Conservation (phyloP, 2,113 vertebrate species). For the Pangasianodon hypophthalmus region DNA sequence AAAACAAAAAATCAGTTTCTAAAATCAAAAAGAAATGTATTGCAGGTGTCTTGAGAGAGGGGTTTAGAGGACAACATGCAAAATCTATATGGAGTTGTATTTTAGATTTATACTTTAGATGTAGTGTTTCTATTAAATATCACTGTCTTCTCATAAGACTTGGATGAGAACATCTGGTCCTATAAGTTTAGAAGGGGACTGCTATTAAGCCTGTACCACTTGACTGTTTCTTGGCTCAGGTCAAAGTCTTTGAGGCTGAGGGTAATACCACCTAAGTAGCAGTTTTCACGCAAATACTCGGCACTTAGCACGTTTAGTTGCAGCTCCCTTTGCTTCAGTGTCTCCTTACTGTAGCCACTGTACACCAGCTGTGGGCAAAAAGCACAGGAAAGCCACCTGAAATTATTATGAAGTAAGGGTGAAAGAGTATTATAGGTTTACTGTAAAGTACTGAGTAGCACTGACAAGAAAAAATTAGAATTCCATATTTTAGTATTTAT, state of each 20-base stretch:
- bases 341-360: slow-evolving; percentile 91
- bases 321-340: slow-evolving; percentile 86
- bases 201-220: slow-evolving; percentile 91
- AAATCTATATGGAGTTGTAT: background rate
- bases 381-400: slow-evolving; percentile 5
- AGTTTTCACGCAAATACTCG: slow-evolving; percentile 95
- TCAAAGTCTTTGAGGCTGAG: slow-evolving; percentile 95
- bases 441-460: background rate
- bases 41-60: slow-evolving; percentile 55
- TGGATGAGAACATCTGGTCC: slow-evolving; percentile 26
- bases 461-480: background rate
- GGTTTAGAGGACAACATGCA: slow-evolving; percentile 32
- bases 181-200: slow-evolving; percentile 77
- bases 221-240: slow-evolving; percentile 92
- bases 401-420: background rate
- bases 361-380: slow-evolving; percentile 86
- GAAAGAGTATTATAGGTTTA: background rate
- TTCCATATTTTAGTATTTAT: background rate
- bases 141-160: slow-evolving; percentile 13
- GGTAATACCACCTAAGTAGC: slow-evolving; percentile 90
- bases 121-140: slow-evolving; percentile 2
- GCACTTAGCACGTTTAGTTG: slow-evolving; percentile 95
- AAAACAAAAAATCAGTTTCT: slow-evolving; percentile 65
- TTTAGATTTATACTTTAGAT: background rate
- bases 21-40: slow-evolving; percentile 60